These are phyloP conservation scores for Troides helena DNA, from an alignment of 2,888 invertebrate species.

Conservation along the genomic window DNA sequence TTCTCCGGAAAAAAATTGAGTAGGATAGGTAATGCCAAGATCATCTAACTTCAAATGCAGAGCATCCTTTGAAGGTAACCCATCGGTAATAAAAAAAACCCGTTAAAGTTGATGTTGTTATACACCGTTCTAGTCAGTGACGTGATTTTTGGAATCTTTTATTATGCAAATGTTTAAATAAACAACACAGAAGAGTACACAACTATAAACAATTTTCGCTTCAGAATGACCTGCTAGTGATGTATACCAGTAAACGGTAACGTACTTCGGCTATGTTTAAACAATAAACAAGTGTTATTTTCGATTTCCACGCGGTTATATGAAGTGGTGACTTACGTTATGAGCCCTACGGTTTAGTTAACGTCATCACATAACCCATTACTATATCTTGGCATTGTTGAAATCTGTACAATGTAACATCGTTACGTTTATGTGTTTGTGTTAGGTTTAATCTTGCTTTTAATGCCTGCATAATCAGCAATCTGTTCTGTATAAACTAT, in stretches of 20 bases:
- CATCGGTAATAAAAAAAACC: too few relatives aligned
- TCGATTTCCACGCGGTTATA: not conserved
- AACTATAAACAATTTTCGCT: not conserved
- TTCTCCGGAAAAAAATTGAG: too few relatives aligned
- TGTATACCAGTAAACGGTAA: constrained; percentile 1
- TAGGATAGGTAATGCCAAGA: too few relatives aligned
- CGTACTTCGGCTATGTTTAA: not conserved
- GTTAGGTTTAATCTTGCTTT: not conserved
- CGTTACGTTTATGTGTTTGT: not conserved
- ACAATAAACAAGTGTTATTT: constrained; percentile 1
- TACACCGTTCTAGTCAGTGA: too few relatives aligned
- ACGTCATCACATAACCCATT: constrained; percentile 3
- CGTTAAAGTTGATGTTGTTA: too few relatives aligned
- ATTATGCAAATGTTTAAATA: not conserved
- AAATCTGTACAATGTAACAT: constrained; percentile 8
- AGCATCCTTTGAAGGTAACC: too few relatives aligned
- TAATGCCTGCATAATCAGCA: too few relatives aligned
- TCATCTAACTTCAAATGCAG: too few relatives aligned
- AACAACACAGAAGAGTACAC: not conserved
- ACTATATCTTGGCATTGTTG: not conserved
- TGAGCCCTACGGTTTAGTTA: not conserved
- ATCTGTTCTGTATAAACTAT: too few relatives aligned
- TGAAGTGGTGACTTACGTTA: not conserved
- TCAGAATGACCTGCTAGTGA: constrained; percentile 1
- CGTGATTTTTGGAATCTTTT: too few relatives aligned